phyloP scores from a whole-genome alignment of 1,140 invertebrate genomes.

The Penaeus indicus region DNA sequence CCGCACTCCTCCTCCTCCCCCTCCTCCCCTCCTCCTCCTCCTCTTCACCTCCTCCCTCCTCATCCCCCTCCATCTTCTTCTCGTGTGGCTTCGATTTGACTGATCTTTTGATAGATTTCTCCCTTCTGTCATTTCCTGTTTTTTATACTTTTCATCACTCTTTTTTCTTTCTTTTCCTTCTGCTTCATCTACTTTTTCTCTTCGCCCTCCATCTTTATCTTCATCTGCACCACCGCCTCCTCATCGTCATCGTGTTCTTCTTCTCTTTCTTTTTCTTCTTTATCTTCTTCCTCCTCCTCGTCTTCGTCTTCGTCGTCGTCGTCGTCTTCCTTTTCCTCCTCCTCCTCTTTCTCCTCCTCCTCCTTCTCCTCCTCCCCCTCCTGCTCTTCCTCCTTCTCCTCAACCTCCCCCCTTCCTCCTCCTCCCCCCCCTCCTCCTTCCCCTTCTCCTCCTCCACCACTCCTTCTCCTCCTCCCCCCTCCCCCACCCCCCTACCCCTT shows the following conservation, averaged over 20 bases:
- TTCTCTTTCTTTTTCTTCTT: neutral
- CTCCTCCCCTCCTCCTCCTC: neutral
- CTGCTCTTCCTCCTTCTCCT: neutral
- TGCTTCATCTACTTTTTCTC: neutral
- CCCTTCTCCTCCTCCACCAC: too few relatives aligned
- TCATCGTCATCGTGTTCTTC: neutral
- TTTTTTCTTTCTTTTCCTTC: neutral
- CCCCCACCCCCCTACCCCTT: too few relatives aligned
- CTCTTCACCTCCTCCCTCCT: neutral
- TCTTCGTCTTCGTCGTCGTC: neutral
- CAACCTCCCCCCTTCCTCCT: neutral
- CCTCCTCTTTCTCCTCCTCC: neutral
- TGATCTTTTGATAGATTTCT: too few relatives aligned
- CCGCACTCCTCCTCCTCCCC: neutral
- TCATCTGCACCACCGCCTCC: neutral
- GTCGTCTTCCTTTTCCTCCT: neutral
- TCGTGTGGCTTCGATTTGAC: too few relatives aligned
- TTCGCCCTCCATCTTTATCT: neutral
- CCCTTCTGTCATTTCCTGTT: too few relatives aligned
- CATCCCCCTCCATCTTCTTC: neutral
- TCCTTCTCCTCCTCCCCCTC: neutral
- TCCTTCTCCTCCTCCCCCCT: too few relatives aligned
- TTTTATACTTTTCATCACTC: neutral
- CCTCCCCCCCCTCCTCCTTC: too few relatives aligned
- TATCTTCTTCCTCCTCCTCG: neutral